phyloP scores from a whole-genome alignment of 2,113 vertebrate species.

The Salvator merianae region DNA sequence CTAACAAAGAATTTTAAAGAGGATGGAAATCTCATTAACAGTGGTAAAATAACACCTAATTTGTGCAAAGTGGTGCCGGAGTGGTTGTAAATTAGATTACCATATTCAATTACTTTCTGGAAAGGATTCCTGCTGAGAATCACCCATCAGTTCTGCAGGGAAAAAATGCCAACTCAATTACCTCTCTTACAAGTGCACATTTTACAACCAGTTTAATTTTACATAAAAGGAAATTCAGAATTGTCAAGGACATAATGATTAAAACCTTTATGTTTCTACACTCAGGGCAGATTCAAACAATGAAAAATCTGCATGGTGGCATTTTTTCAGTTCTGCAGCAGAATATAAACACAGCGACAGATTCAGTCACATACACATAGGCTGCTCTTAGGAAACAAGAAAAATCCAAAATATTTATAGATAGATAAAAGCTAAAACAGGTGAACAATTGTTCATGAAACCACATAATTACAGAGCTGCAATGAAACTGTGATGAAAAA shows the following conservation, averaged over 20 bases:
- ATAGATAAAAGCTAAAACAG: too few species aligned
- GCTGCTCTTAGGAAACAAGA: neutral
- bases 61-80: conserved; percentile 46
- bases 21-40: conserved; percentile 45
- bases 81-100: conserved; percentile 54
- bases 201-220: conserved; percentile 33
- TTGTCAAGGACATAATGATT: conserved; percentile 41
- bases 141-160: conserved; percentile 30
- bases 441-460: too few species aligned
- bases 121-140: conserved; percentile 52
- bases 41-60: conserved; percentile 41
- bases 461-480: too few species aligned
- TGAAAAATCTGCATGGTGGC: neutral
- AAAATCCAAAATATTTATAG: too few species aligned
- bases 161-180: conserved; percentile 11
- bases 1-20: conserved; percentile 14
- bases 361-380: neutral
- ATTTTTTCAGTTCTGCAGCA: neutral
- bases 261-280: conserved; percentile 20
- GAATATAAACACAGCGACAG: too few species aligned
- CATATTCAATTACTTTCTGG: conserved; percentile 64
- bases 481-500: too few species aligned
- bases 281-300: neutral
- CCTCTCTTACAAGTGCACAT: conserved; percentile 37
- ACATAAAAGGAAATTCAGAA: conserved; percentile 42